Evolutionary conservation across 1,140 invertebrate genomes (phyloP), one percentile per base, ranked within the genome.

Genomic region (Berghia stephanieae): DNA sequence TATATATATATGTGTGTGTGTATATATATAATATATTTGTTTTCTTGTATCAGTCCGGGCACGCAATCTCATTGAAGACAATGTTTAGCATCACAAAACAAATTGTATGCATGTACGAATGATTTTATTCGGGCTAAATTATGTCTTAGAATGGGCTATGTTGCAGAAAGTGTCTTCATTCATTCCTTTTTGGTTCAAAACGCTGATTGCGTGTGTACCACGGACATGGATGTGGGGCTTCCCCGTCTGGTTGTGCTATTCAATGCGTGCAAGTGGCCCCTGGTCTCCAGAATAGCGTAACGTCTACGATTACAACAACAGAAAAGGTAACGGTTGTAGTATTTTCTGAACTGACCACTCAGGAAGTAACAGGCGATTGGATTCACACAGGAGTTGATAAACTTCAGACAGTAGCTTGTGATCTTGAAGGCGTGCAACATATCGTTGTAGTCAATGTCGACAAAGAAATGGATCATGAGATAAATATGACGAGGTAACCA

Each of bases 331-430:
- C 93, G 91, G 89, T 98, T 96, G 91, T 96, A 98, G 90, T 92
- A 87, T 96, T 95, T 81, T 93, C 95, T 93, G 87, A 97, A 98
- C 36, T 95, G 94, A 34, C 94, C 94, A 83, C 95, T 96, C 80
- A 97, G 94, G 85, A 95, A 96, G 89, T 97, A 97, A 18, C 98
- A 91, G 2, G 96, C 95, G 67, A 97, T 94, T 0, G 96, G 96
- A 90, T 97, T 97, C 82, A 96, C 94, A 87, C 96, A 97, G 76
- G 95, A 96, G 90, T 97, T 97, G 79, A 95, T 92, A 88, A 95
- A 97, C 10, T 78, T 84, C n/a, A 88, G 78, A 81, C 86, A 86
- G 74, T 84, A 85, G 24, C 80, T 82, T 94, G 91, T 83, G 75
- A 97, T 96, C 55, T 96, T 92, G 60, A 96, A 92, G 5, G 92